Conservation (phyloP, 1,140 invertebrate species). For the Melipona quadrifasciata region DNA sequence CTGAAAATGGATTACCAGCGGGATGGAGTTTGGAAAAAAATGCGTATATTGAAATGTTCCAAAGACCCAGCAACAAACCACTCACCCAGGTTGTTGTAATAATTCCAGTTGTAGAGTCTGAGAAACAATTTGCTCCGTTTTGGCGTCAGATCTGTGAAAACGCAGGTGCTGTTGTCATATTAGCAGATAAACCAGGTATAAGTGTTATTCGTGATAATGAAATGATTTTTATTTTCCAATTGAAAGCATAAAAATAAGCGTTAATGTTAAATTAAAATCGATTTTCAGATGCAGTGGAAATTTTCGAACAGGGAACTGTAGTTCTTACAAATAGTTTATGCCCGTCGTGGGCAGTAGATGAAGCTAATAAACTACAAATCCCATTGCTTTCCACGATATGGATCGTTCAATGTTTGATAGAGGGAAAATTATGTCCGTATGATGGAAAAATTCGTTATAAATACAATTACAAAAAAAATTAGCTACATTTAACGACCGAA, state of each 20-base stretch:
- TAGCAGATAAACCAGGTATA: conserved; percentile 75
- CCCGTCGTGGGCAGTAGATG: conserved; percentile 82
- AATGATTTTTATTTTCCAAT: not conserved
- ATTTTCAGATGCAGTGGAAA: conserved; percentile 74
- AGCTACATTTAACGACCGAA: conserved; percentile 8
- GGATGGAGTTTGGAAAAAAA: conserved; percentile 82
- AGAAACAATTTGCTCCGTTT: conserved; percentile 82
- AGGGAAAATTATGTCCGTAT: conserved; percentile 80
- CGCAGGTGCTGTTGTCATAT: conserved; percentile 82
- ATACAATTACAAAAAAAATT: conserved; percentile 66
- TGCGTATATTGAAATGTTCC: conserved; percentile 80
- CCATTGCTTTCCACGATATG: conserved; percentile 84
- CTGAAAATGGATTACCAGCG: conserved; percentile 80
- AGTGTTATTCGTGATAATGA: not conserved
- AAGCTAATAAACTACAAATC: conserved; percentile 81
- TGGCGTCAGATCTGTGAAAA: conserved; percentile 84
- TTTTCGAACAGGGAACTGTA: conserved; percentile 79
- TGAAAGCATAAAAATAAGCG: not conserved
- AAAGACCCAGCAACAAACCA: conserved; percentile 80
- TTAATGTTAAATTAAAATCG: not conserved
- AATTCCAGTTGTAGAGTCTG: conserved; percentile 80
- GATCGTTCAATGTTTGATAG: conserved; percentile 84
- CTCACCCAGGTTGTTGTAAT: conserved; percentile 81
- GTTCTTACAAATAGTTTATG: conserved; percentile 83
- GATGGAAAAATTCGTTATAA: conserved; percentile 68